These are phyloP conservation scores for Suricata suricatta DNA, from an alignment of 2,113 vertebrate species.

Conservation along the genomic window DNA sequence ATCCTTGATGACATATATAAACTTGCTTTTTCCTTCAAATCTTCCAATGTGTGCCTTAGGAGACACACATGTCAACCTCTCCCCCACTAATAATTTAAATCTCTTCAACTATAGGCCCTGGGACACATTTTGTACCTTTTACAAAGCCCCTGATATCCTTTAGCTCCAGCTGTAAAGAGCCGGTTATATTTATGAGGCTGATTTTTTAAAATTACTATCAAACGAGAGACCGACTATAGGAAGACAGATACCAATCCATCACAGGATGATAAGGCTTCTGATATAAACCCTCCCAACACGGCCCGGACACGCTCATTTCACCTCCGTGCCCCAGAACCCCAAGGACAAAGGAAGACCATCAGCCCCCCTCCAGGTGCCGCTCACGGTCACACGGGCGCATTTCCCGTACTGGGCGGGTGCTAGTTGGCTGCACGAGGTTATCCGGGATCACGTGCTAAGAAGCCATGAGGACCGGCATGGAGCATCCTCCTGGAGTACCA, in stretches of 20 bases:
- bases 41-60: not conserved
- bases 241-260: not conserved
- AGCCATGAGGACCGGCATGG: accelerated
- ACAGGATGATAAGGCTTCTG: not conserved
- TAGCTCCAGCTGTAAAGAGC: not conserved
- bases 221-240: not conserved
- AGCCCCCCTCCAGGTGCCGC: not conserved
- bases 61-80: not conserved
- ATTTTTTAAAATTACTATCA: not conserved
- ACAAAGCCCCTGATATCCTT: not conserved
- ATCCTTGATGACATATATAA: not conserved
- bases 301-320: not conserved
- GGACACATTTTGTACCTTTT: not conserved
- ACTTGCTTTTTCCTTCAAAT: not conserved
- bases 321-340: not conserved
- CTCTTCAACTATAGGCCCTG: not conserved
- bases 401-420: not conserved
- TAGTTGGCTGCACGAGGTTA: too few relatives aligned
- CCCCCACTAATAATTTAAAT: not conserved
- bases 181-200: not conserved
- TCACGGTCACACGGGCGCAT: accelerated
- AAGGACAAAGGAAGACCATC: not conserved
- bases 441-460: not conserved
- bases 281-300: not conserved
- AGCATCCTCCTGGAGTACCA: not conserved